phyloP scores from a whole-genome alignment of 2,113 vertebrate species.

The Eulemur macaco region DNA sequence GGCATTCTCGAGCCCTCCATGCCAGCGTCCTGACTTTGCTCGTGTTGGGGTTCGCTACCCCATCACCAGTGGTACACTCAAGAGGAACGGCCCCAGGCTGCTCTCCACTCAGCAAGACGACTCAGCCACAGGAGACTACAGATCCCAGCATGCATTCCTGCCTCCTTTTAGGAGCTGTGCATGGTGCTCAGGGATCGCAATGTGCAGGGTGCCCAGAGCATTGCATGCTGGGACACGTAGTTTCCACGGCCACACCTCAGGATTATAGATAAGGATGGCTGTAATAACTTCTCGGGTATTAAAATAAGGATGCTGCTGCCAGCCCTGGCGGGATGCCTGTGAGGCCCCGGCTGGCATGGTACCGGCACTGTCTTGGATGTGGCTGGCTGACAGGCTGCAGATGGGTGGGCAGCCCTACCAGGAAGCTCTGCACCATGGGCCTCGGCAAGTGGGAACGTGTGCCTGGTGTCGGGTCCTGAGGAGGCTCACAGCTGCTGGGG shows the following conservation, averaged over 20 bases:
- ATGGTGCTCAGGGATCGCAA: constrained; percentile 2
- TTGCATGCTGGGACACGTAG: constrained; percentile 77
- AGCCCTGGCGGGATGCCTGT: constrained; percentile 66
- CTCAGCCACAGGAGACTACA: constrained; percentile 55
- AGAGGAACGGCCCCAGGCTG: constrained; percentile 14
- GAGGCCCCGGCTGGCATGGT: constrained; percentile 35
- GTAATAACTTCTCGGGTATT: constrained; percentile 60
- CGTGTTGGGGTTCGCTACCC: not conserved
- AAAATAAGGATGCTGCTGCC: constrained; percentile 62
- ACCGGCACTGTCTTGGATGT: not conserved
- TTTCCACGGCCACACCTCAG: constrained; percentile 61
- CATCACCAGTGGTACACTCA: not conserved
- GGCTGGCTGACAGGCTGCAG: constrained; percentile 54
- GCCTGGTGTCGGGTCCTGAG: not conserved
- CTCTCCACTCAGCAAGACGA: constrained; percentile 26
- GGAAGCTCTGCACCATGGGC: not conserved
- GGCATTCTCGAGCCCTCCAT: constrained; percentile 11
- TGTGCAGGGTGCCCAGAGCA: constrained; percentile 65
- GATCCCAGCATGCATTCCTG: constrained; percentile 66
- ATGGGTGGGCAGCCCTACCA: constrained; percentile 35
- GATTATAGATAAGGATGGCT: constrained; percentile 62
- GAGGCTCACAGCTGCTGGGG: not conserved
- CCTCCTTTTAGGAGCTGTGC: constrained; percentile 39
- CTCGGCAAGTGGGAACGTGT: not conserved
- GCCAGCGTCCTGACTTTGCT: not conserved